A percentile compares a stretch with the other conserved stretches of the same genome.
Conservation (phyloP, 1,140 invertebrate species). For the Neotoxoptera formosana region DNA sequence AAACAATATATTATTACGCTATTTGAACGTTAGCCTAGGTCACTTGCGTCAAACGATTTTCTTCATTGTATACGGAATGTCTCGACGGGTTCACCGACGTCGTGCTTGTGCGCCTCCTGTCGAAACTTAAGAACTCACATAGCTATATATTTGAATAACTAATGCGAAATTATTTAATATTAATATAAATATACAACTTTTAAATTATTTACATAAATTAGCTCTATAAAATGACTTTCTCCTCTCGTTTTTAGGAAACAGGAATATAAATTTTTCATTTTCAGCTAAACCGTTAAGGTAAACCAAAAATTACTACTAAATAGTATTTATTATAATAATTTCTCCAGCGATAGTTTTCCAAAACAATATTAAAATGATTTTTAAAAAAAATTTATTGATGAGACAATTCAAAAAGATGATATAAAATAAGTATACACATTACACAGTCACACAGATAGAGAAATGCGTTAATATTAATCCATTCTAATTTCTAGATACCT, state of each 20-base stretch:
- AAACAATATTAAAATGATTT: too few relatives aligned
- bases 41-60: background rate
- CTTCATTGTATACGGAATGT: background rate
- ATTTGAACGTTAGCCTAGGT: background rate
- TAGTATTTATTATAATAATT: too few relatives aligned
- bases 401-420: too few relatives aligned
- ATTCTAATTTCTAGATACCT: too few relatives aligned
- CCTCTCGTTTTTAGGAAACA: background rate
- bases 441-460: too few relatives aligned
- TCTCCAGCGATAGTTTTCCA: too few relatives aligned
- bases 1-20: background rate
- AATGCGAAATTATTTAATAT: background rate
- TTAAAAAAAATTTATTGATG: too few relatives aligned
- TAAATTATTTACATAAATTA: background rate
- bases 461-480: too few relatives aligned
- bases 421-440: too few relatives aligned
- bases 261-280: background rate
- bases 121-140: background rate
- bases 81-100: background rate
- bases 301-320: background rate
- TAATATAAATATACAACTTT: background rate
- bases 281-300: background rate
- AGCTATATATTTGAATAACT: background rate
- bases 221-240: background rate
- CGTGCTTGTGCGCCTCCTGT: background rate